A percentile compares a stretch with the other conserved stretches of the same genome.
Evolutionary conservation across 2,113 vertebrate genomes (phyloP).

Genomic region (Hassar affinis): DNA sequence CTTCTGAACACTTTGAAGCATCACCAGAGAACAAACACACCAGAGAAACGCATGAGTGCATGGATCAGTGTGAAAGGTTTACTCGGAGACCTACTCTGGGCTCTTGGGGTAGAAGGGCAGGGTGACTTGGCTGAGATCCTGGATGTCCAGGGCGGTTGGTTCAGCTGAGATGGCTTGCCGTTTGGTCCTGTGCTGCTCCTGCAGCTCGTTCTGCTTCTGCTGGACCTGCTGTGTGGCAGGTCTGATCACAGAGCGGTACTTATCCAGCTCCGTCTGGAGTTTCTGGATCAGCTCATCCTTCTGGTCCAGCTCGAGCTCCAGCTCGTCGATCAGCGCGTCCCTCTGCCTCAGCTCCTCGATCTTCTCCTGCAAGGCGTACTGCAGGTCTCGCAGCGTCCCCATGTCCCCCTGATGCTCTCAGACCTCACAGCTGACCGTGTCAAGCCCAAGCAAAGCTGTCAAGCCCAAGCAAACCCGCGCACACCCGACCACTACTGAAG

Average conservation of each 20-base stretch:
- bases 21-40: background rate
- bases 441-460: background rate
- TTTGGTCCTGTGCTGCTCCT: conserved; percentile 91
- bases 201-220: conserved; percentile 79
- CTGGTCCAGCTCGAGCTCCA: conserved; percentile 96
- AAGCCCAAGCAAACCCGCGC: background rate
- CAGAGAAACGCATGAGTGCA: background rate
- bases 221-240: conserved; percentile 88
- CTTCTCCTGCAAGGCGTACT: conserved; percentile 96
- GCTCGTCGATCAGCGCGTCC: conserved; percentile 94
- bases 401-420: conserved; percentile 61
- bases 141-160: conserved; percentile 90
- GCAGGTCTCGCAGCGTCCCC: conserved; percentile 93
- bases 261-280: conserved; percentile 95
- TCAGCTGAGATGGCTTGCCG: conserved; percentile 94
- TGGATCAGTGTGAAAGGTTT: background rate
- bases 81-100: conserved; percentile 81
- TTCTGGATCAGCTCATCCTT: conserved; percentile 97
- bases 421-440: background rate
- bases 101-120: conserved; percentile 96
- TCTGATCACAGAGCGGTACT: conserved; percentile 92
- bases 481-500: background rate
- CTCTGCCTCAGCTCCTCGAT: conserved; percentile 95
- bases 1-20: background rate
- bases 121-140: conserved; percentile 90